Percentiles rank a stretch among this genome's conserved stretches.
These are phyloP conservation scores for Disparrhopalites patrizii DNA, from an alignment of 2,888 invertebrate species.

Conservation along the genomic window DNA sequence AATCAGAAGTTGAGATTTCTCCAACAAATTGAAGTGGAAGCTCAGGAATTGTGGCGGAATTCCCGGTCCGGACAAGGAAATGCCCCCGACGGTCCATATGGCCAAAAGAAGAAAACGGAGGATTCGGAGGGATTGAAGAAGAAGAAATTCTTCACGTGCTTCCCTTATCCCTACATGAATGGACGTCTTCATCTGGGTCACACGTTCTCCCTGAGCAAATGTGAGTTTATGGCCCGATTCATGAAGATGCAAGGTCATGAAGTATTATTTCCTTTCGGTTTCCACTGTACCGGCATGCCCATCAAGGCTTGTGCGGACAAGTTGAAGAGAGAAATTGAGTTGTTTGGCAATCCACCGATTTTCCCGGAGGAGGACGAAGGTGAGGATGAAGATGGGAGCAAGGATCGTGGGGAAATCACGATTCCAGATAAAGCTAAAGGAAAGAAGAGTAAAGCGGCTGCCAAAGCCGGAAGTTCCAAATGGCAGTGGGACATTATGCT, in stretches of 20 bases:
- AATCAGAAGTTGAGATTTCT: conserved; percentile 94
- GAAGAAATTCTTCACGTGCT: conserved; percentile 82
- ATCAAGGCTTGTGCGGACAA: conserved; percentile 99
- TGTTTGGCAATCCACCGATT: conserved; percentile 85
- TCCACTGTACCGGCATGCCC: conserved; percentile 99
- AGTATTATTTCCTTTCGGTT: conserved; percentile 93
- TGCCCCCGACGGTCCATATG: conserved; percentile 59
- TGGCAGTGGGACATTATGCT: conserved; percentile 99
- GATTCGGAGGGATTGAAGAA: conserved; percentile 5
- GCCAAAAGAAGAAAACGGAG: conserved; percentile 1
- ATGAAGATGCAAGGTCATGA: conserved; percentile 86
- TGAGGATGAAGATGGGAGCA: conserved; percentile 53
- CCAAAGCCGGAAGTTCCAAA: conserved; percentile 82
- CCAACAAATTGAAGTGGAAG: conserved; percentile 77
- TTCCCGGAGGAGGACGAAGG: conserved; percentile 65
- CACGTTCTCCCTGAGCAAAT: conserved; percentile 93
- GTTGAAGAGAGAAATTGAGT: conserved; percentile 84
- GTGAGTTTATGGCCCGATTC: conserved; percentile 71
- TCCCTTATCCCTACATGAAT: conserved; percentile 99
- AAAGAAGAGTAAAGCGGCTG: conserved; percentile 92
- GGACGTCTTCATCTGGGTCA: conserved; percentile 96
- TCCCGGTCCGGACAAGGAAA: conserved; percentile 78
- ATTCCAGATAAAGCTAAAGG: conserved; percentile 82
- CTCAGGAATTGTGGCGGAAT: conserved; percentile 81
- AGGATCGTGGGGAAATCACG: conserved; percentile 58